A percentile compares a stretch with the other conserved stretches of the same genome.
phyloP scores from a whole-genome alignment of 2,113 vertebrate genomes.

The Typhlomys cinereus region DNA sequence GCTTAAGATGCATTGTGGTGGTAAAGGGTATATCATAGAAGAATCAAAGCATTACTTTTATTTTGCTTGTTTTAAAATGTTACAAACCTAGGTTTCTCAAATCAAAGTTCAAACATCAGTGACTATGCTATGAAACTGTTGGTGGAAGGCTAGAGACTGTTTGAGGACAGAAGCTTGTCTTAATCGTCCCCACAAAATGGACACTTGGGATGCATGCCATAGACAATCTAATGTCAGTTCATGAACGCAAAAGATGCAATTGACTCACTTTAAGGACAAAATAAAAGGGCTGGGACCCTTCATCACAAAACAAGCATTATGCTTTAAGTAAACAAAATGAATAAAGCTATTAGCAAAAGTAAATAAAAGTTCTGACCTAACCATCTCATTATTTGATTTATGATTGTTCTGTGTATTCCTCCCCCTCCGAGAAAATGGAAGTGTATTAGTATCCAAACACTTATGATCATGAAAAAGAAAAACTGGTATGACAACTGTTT shows the following conservation, averaged over 20 bases:
- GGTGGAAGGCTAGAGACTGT: neutral
- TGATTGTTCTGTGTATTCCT: neutral
- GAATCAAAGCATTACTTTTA: conserved; percentile 8
- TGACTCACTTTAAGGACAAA: conserved; percentile 46
- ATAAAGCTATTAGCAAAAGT: conserved; percentile 59
- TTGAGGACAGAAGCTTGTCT: conserved; percentile 27
- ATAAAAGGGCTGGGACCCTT: neutral
- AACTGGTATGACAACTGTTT: conserved; percentile 35
- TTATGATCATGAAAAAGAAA: neutral
- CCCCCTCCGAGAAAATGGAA: conserved; percentile 16
- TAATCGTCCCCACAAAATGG: conserved; percentile 34
- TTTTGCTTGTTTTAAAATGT: conserved; percentile 2
- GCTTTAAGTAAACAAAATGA: conserved; percentile 49
- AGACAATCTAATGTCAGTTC: conserved; percentile 2
- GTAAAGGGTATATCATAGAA: neutral
- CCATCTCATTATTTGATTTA: conserved; percentile 62
- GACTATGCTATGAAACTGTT: neutral
- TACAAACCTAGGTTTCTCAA: neutral
- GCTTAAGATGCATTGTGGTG: neutral
- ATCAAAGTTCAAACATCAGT: neutral
- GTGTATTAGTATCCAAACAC: conserved; percentile 52
- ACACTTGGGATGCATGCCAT: neutral
- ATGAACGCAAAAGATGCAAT: conserved; percentile 25
- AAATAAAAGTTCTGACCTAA: conserved; percentile 63
- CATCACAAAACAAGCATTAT: neutral